These are phyloP conservation scores for Oreamnos americanus DNA, from an alignment of 2,113 vertebrate genomes.

Conservation along the genomic window DNA sequence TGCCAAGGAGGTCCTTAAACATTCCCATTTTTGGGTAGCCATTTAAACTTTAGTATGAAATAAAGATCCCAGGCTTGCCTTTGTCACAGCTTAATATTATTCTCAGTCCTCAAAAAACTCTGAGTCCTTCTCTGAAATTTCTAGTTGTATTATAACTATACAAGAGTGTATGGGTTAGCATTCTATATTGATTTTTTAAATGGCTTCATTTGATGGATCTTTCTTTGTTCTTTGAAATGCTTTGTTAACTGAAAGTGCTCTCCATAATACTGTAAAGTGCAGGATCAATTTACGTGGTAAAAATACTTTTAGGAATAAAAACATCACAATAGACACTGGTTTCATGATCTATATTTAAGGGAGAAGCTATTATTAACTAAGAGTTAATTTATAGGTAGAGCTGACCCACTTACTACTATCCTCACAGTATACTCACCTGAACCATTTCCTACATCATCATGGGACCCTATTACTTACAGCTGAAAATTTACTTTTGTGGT, in stretches of 20 bases:
- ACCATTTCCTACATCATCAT: not conserved
- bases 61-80: not conserved
- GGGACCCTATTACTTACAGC: not conserved
- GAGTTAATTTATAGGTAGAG: not conserved
- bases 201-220: not conserved
- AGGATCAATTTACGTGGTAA: not conserved
- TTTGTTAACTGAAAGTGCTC: not conserved
- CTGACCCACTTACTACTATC: not conserved
- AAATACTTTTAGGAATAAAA: not conserved
- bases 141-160: not conserved
- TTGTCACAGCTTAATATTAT: not conserved
- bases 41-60: not conserved
- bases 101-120: not conserved
- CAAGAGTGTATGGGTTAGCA: not conserved
- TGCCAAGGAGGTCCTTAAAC: not conserved
- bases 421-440: not conserved
- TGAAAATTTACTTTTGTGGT: not conserved
- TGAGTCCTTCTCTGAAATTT: not conserved
- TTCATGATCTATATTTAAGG: not conserved
- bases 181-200: not conserved
- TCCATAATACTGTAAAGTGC: not conserved
- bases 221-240: not conserved
- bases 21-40: not conserved
- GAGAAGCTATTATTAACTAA: constrained; percentile 1
- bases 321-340: not conserved